phyloP scores from a whole-genome alignment of 2,888 invertebrate genomes.

The Papilio elwesi region DNA sequence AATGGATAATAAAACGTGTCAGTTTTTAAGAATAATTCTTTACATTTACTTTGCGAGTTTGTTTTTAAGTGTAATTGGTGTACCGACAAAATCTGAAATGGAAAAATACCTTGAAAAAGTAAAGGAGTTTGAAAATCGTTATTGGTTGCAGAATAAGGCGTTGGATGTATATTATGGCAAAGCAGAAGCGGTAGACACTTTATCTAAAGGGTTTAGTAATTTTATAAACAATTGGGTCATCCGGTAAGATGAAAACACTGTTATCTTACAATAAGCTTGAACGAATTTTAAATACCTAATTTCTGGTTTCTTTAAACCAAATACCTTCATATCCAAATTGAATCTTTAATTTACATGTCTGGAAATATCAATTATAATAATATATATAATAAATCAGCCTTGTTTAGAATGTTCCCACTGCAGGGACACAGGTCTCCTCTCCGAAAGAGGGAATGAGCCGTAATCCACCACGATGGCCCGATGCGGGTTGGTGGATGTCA shows the following conservation, averaged over 20 bases:
- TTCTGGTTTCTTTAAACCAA: too few relatives aligned
- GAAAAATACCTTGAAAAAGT: constrained; percentile 3
- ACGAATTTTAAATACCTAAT: too few relatives aligned
- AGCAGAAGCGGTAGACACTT: constrained; percentile 61
- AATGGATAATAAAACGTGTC: not conserved
- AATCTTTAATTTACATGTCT: too few relatives aligned
- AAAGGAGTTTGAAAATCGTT: constrained; percentile 13
- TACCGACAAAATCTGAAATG: not conserved
- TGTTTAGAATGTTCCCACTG: too few relatives aligned
- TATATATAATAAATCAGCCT: too few relatives aligned
- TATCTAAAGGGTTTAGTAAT: constrained; percentile 63
- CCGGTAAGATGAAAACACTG: constrained; percentile 17
- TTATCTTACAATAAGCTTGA: not conserved
- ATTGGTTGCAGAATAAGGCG: constrained; percentile 67
- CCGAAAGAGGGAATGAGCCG: too few relatives aligned
- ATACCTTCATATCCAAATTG: too few relatives aligned
- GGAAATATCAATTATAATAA: too few relatives aligned
- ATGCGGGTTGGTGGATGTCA: too few relatives aligned
- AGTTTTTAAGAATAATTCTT: not conserved
- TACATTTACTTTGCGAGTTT: not conserved
- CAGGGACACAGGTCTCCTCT: too few relatives aligned
- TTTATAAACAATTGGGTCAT: constrained; percentile 56
- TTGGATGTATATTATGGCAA: constrained; percentile 73
- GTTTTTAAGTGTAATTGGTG: not conserved
- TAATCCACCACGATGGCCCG: too few relatives aligned